Evolutionary conservation across 2,113 vertebrate genomes (phyloP), one percentile per base, ranked within the genome.

Genomic region (Lophotis ruficrista): DNA sequence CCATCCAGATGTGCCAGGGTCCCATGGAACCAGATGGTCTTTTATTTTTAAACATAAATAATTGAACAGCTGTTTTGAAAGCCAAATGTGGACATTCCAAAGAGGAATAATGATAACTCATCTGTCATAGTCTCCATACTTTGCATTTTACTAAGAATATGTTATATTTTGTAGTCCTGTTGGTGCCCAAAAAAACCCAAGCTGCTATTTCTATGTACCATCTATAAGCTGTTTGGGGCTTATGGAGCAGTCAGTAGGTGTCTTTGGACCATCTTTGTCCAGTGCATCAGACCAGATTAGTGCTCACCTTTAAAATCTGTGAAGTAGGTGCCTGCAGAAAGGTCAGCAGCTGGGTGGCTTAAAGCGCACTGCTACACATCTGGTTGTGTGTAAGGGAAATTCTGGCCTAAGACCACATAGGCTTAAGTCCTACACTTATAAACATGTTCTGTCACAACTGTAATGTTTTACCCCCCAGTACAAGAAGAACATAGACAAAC

Each of bases 241-340:
- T 62, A 48, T 6, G 35, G 8, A 64, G 41, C 0, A 0, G 43
- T 57, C 10, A n/a, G 6, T 14, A 45, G 62, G n/a, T 30, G 14
- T 48, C 41, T 50, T 35, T 56, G 35, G 35, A 48, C 22, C 7
- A 14, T 21, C 50, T 60, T 38, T 64, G 22, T 4, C 1, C 41
- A 56, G 18, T 17, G 4, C 16, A 53, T 62, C 41, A 77, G 64
- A 70, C 41, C 14, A 43, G 17, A 30, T 43, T 38, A n/a, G 10
- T 41, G 17, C 15, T 60, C 33, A 60, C 27, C 53, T 89, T 64
- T 77, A 64, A 62, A 83, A 50, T 35, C 30, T 31, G 64, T 19
- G 62, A 53, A 19, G 27, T 3, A 76, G 30, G 12, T 43, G 33
- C 14, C 12, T 1, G 33, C 47, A 43, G 48, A 21, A 61, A 72